Conservation (phyloP, 2,888 invertebrate species). For the Dolichomitus sp. region DNA sequence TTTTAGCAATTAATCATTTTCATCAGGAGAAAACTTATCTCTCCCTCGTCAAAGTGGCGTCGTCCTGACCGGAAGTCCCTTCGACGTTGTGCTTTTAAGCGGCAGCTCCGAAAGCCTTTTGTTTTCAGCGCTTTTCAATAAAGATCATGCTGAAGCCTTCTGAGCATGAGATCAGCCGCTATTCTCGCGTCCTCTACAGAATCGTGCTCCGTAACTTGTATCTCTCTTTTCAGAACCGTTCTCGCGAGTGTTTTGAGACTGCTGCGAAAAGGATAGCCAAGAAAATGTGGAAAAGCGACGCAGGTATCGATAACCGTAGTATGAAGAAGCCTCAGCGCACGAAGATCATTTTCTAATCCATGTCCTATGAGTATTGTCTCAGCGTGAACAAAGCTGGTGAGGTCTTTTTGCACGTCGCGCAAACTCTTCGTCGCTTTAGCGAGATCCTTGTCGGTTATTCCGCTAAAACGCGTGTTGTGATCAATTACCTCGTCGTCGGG, state of each 20-base stretch:
- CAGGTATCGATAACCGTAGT: conserved; percentile 96
- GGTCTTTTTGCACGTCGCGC: conserved; percentile 94
- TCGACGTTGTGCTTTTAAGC: background rate
- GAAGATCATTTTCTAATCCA: conserved; percentile 97
- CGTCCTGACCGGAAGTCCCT: background rate
- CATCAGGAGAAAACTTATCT: background rate
- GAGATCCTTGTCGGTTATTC: conserved; percentile 92
- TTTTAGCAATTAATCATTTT: background rate
- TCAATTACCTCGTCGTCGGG: conserved; percentile 95
- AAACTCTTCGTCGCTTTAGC: conserved; percentile 89
- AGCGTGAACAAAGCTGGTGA: conserved; percentile 92
- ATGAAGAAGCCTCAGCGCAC: conserved; percentile 95
- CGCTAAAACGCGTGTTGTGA: conserved; percentile 98
- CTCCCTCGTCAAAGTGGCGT: background rate
- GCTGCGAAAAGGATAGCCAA: conserved; percentile 94
- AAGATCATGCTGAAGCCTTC: too few species aligned
- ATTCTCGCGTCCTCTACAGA: conserved; percentile 97
- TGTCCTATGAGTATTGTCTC: conserved; percentile 98
- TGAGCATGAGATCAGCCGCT: conserved; percentile 95
- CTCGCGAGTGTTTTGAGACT: conserved; percentile 93
- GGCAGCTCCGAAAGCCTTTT: background rate
- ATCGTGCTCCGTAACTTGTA: conserved; percentile 94
- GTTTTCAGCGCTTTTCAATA: too few species aligned
- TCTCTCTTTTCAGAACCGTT: conserved; percentile 92
- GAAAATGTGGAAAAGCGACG: conserved; percentile 94